phyloP scores from a whole-genome alignment of 2,113 vertebrate species.

The Kryptolebias marmoratus region DNA sequence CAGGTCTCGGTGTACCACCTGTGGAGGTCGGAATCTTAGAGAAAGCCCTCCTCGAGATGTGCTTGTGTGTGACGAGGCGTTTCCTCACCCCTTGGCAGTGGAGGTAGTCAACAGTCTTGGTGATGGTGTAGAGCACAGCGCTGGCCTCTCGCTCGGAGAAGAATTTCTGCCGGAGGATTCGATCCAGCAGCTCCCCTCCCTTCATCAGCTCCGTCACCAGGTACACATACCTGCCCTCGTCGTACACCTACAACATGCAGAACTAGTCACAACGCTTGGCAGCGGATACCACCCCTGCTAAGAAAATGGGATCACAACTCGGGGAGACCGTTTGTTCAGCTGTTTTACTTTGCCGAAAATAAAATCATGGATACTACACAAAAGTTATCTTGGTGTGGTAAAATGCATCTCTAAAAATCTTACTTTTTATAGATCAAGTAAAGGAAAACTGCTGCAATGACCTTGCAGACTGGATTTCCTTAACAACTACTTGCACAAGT shows the following conservation, averaged over 20 bases:
- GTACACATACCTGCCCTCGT: slow-evolving; percentile 91
- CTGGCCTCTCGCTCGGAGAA: slow-evolving; percentile 97
- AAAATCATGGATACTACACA: too few relatives aligned
- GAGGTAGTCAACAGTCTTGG: slow-evolving; percentile 94
- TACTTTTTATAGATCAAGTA: background rate
- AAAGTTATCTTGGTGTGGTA: background rate
- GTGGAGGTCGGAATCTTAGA: background rate
- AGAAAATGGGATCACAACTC: too few relatives aligned
- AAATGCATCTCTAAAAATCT: background rate
- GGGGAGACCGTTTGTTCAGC: too few relatives aligned
- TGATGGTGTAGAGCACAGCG: slow-evolving; percentile 91
- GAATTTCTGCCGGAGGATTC: slow-evolving; percentile 94
- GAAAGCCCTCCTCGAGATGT: too few relatives aligned
- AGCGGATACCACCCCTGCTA: too few relatives aligned
- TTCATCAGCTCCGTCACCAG: slow-evolving; percentile 98
- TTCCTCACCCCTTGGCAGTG: slow-evolving; percentile 93
- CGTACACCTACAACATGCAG: slow-evolving; percentile 86
- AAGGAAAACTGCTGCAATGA: too few relatives aligned
- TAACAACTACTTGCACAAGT: background rate
- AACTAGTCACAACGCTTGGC: too few relatives aligned
- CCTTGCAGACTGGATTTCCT: too few relatives aligned
- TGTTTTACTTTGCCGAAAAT: too few relatives aligned
- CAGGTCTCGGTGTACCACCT: slow-evolving; percentile 98
- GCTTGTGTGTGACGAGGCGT: too few relatives aligned
- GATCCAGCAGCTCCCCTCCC: slow-evolving; percentile 96